Conservation (phyloP, 2,888 invertebrate species). For the Nephrotoma guestfalica region DNA sequence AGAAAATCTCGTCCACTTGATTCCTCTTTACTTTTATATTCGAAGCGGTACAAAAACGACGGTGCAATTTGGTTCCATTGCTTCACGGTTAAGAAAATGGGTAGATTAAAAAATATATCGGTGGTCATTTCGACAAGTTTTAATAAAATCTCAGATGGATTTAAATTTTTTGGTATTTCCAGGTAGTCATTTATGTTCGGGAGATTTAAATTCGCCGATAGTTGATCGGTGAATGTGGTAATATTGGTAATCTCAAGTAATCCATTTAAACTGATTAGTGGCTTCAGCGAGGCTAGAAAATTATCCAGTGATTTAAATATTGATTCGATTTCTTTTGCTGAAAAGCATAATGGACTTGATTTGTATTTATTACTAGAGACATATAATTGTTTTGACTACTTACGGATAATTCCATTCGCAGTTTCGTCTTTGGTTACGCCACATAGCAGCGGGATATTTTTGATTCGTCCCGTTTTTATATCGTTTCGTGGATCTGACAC, state of each 20-base stretch:
- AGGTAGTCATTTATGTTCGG: slow-evolving; percentile 24
- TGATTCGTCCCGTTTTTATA: slow-evolving; percentile 38
- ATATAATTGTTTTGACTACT: background rate
- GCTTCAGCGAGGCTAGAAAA: slow-evolving; percentile 13
- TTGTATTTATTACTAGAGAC: slow-evolving; percentile 20
- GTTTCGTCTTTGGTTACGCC: slow-evolving; percentile 64
- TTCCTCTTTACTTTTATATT: slow-evolving; percentile 45
- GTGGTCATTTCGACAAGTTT: slow-evolving; percentile 35
- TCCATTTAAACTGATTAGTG: slow-evolving; percentile 7
- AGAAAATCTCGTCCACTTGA: slow-evolving; percentile 45
- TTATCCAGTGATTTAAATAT: slow-evolving; percentile 24
- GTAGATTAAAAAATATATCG: slow-evolving; percentile 63
- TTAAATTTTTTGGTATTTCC: slow-evolving; percentile 21
- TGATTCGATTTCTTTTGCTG: slow-evolving; percentile 12
- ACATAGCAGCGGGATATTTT: slow-evolving; percentile 51
- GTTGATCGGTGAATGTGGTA: background rate
- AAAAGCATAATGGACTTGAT: slow-evolving; percentile 8
- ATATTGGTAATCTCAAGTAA: slow-evolving; percentile 19
- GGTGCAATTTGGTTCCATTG: slow-evolving; percentile 50
- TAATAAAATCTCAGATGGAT: slow-evolving; percentile 20
- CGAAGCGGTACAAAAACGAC: slow-evolving; percentile 60
- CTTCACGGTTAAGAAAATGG: slow-evolving; percentile 54
- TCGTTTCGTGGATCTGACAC: slow-evolving; percentile 45
- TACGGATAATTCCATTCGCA: slow-evolving; percentile 19
- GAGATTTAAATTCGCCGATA: slow-evolving; percentile 16